phyloP scores from a whole-genome alignment of 2,113 vertebrate species.

The Terrapene triunguis region DNA sequence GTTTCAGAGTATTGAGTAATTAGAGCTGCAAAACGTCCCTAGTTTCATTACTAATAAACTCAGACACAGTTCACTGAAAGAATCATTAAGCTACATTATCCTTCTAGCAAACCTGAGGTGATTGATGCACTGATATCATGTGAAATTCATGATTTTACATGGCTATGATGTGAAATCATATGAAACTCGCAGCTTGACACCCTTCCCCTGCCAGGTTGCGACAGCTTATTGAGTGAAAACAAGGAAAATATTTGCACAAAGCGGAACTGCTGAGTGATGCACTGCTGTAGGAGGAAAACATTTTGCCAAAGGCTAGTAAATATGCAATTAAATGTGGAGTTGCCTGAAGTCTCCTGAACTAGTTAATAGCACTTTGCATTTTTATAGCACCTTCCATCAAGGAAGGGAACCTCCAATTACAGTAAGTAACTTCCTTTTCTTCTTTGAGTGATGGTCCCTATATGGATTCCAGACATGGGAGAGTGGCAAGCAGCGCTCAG shows the following conservation, averaged over 20 bases:
- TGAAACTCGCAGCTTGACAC: not conserved
- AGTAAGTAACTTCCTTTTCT: too few relatives aligned
- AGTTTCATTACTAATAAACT: accelerated
- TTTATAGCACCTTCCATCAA: not conserved
- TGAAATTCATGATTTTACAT: not conserved
- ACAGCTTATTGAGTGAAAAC: not conserved
- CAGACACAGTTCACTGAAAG: not conserved
- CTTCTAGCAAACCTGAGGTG: not conserved
- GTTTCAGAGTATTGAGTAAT: not conserved
- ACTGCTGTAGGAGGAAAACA: not conserved
- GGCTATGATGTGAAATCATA: not conserved
- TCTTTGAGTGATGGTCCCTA: too few relatives aligned
- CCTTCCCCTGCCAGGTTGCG: not conserved
- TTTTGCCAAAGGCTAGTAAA: slow-evolving; percentile 1
- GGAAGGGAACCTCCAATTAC: too few relatives aligned
- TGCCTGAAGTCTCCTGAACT: not conserved
- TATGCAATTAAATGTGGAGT: not conserved
- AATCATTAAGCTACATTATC: not conserved
- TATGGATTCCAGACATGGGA: not conserved
- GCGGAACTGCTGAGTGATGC: not conserved
- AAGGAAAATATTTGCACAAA: accelerated
- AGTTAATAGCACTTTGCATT: slow-evolving; percentile 15
- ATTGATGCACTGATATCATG: not conserved
- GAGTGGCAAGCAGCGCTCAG: too few relatives aligned
- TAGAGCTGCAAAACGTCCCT: slow-evolving; percentile 1